Conservation (phyloP, 2,113 vertebrate species). For the Percina caprodes region DNA sequence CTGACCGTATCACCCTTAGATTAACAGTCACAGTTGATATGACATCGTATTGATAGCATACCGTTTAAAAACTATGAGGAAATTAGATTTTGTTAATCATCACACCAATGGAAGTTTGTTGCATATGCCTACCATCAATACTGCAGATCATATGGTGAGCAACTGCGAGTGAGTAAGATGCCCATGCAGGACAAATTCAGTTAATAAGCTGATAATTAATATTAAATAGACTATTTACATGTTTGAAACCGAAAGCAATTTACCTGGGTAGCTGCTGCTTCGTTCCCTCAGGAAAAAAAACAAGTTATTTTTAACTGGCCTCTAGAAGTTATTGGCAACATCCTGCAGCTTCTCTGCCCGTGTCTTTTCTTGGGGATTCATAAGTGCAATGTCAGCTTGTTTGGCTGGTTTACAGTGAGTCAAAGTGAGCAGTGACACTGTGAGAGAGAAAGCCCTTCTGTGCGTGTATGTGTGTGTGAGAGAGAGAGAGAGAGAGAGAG, state of each 20-base stretch:
- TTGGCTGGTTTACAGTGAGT: conserved; percentile 64
- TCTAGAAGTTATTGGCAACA: conserved; percentile 45
- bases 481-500: background rate
- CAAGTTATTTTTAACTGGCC: conserved; percentile 43
- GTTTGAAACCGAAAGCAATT: conserved; percentile 31
- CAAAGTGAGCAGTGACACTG: conserved; percentile 55
- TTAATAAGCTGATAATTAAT: too few relatives aligned
- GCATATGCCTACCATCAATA: background rate
- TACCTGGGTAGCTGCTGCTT: conserved; percentile 44
- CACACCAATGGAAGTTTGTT: background rate
- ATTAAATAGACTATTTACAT: background rate
- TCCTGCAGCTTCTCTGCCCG: conserved; percentile 33
- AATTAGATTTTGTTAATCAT: background rate
- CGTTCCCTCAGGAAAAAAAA: conserved; percentile 19
- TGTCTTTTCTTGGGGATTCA: conserved; percentile 62
- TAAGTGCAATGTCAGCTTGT: conserved; percentile 72
- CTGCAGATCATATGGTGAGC: background rate
- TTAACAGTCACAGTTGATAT: background rate
- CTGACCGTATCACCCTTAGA: background rate
- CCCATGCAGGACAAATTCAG: background rate
- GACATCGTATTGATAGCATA: too few relatives aligned
- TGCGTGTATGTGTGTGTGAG: conserved; percentile 27
- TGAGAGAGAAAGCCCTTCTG: conserved; percentile 47
- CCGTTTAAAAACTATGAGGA: background rate
- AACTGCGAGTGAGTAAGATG: background rate